Evolutionary conservation across 37 sponge, comb jelly and placozoan species (phyloP).

Genomic region (Agelas oroides): DNA sequence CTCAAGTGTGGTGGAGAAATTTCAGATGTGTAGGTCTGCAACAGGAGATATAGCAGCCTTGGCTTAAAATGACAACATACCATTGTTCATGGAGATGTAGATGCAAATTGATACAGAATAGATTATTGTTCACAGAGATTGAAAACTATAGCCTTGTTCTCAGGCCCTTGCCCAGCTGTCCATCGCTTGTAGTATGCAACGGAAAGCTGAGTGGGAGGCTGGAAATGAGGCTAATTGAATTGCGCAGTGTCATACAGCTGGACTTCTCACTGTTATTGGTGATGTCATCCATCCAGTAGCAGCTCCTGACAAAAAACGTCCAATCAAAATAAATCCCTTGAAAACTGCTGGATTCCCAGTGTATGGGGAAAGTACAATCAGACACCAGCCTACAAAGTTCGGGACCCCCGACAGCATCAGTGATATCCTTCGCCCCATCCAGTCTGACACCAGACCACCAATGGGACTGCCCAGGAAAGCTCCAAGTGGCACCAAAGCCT

Average conservation of each 20-base stretch:
- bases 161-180: too few relatives aligned
- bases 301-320: not conserved
- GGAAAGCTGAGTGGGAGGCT: too few relatives aligned
- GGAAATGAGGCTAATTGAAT: too few relatives aligned
- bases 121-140: too few relatives aligned
- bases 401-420: not conserved
- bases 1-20: not conserved
- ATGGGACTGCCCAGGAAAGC: not conserved
- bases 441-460: not conserved
- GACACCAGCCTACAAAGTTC: not conserved
- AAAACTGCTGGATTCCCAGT: not conserved
- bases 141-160: too few relatives aligned
- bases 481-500: not conserved
- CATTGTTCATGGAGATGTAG: too few relatives aligned
- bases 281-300: not conserved
- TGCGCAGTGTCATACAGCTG: not conserved
- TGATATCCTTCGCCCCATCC: not conserved
- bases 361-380: not conserved
- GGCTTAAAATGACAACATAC: too few relatives aligned
- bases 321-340: not conserved
- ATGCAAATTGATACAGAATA: too few relatives aligned
- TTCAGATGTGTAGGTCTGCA: not conserved
- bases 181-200: too few relatives aligned
- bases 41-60: not conserved
- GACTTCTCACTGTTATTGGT: too few relatives aligned